phyloP scores from a whole-genome alignment of 2,113 vertebrate genomes.

The Physeter macrocephalus region DNA sequence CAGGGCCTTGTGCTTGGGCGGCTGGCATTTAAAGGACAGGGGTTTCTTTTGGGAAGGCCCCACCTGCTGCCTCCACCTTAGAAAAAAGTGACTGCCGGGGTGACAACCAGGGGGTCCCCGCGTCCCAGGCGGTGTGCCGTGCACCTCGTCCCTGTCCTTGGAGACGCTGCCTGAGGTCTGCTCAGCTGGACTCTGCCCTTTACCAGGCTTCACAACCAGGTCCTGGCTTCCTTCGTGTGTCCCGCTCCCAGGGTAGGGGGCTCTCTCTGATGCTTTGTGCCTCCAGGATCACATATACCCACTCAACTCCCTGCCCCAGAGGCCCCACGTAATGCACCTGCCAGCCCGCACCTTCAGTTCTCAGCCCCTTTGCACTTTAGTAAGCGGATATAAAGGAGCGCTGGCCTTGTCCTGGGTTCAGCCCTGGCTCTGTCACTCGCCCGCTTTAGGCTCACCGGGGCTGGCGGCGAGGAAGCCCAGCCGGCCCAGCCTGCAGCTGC shows the following conservation, averaged over 20 bases:
- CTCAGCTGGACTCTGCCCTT: not conserved
- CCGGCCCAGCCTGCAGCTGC: not conserved
- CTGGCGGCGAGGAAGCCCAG: not conserved
- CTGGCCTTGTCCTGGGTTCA: not conserved
- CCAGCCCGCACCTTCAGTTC: not conserved
- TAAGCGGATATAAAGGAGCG: not conserved
- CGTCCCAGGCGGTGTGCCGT: not conserved
- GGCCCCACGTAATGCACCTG: not conserved
- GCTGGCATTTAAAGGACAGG: not conserved
- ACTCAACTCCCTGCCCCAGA: not conserved
- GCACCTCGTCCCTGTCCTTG: not conserved
- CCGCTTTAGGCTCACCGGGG: not conserved
- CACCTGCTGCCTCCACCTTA: not conserved
- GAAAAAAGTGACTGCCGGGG: not conserved
- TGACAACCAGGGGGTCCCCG: not conserved
- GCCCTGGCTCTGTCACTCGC: not conserved
- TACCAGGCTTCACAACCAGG: not conserved
- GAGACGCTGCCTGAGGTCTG: not conserved
- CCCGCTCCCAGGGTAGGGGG: fast-evolving
- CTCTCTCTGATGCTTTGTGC: not conserved
- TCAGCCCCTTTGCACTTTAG: not conserved
- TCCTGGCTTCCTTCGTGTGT: too few species aligned
- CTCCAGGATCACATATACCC: not conserved
- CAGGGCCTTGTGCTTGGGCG: not conserved
- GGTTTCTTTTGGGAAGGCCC: not conserved